Base-by-base conservation (phyloP, 1,140 invertebrate genomes). In the Zaprionus africanus region DNA sequence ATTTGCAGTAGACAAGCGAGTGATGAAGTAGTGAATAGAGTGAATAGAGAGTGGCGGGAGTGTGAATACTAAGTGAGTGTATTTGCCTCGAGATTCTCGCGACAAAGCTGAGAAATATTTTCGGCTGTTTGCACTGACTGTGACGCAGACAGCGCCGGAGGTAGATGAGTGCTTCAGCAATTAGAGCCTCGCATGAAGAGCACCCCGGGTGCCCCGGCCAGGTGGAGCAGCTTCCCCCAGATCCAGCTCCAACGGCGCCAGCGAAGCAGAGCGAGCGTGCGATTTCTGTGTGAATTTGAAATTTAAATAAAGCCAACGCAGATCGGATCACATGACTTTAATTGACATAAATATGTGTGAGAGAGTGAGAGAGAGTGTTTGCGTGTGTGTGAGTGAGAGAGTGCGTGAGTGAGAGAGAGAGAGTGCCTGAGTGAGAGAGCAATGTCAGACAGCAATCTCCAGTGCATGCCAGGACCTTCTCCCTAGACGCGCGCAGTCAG, bases 291-390 rank as follows among this genome's bases (percentile, higher is more conserved):
- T 88, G 85, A 84, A 90, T 84, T 88, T 77, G 34, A 76, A 70
- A 90, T 82, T 75, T 72, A 85, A 90, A 88, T 90, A 88, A 72
- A 75, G 61, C 63, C 41, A 57, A 58, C 43, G 36, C 36, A 19
- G 41, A 17, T 65, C 60, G 62, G 59, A 88, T 88, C 85, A 88
- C 85, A 88, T 88, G 85, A 88, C 76, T 88, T 88, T 90, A 88
- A 90, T 88, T 90, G 72, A 65, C 79, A 88, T 88, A 88, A 88
- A 88, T 88, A 87, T 87, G 64, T 65, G 49, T 63, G 38, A 38
- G 31, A 67, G 54, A 54, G 19, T 54, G 59, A 43, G 66, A 34
- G 61, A 70, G 74, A 54, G 49, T 41, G 17, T 59, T 38, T 51
- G 46, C 56, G 71, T 26, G 60, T 54, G 49, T 36, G 53, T 57